Percentiles rank a stretch among this genome's conserved stretches.
Evolutionary conservation across 2,797 vertebrate genomes (phyloP).

Genomic region (Sarcophilus harrisii): DNA sequence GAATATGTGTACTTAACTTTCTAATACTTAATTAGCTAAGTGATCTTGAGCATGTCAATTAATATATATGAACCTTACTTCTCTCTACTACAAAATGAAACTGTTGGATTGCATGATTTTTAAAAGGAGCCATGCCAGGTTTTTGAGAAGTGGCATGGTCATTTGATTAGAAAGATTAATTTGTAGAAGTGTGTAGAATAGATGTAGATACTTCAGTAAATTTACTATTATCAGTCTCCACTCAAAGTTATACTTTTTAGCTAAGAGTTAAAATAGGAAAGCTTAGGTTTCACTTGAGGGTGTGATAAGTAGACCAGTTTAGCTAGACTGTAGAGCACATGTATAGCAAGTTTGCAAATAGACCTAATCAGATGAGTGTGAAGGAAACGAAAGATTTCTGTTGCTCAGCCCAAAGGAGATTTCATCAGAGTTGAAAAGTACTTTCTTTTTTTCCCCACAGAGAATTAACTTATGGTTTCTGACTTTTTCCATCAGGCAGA

Average conservation of each 20-base stretch:
- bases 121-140: neutral
- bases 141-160: neutral
- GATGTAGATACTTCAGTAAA: neutral
- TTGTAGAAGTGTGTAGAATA: neutral
- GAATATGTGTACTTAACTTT: neutral
- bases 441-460: neutral
- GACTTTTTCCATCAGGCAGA: slow-evolving; percentile 33
- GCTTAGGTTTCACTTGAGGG: neutral
- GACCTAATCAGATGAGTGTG: neutral
- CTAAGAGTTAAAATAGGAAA: neutral
- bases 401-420: neutral
- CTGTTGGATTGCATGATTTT: neutral
- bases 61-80: neutral
- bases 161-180: neutral
- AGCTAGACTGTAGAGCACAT: neutral
- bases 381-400: neutral
- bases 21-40: neutral
- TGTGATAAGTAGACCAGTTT: neutral
- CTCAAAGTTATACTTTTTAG: neutral
- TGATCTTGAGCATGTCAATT: neutral
- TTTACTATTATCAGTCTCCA: neutral
- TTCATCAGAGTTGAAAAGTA: neutral
- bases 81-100: neutral
- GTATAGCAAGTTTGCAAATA: neutral
- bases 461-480: slow-evolving; percentile 6